These are phyloP conservation scores for Trachelus iudaicus DNA, from an alignment of 2,888 invertebrate genomes.

Conservation along the genomic window DNA sequence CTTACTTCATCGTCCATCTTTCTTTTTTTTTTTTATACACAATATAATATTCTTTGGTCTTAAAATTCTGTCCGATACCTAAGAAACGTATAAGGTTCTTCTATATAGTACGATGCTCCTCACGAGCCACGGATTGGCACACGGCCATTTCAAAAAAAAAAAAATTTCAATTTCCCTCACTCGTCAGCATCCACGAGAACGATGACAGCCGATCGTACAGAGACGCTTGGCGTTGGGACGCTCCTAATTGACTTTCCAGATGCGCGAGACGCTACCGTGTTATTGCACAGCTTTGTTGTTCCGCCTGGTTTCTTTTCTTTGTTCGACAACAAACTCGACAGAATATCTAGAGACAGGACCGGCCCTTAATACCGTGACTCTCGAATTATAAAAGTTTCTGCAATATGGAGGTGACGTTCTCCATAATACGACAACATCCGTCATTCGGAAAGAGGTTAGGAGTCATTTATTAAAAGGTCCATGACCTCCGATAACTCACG, in stretches of 20 bases:
- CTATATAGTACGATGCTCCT: constrained; percentile 12
- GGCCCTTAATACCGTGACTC: neutral
- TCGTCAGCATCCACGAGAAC: neutral
- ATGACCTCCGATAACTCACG: neutral
- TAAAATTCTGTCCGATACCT: constrained; percentile 39
- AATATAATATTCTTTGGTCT: constrained; percentile 60
- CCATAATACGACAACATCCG: neutral
- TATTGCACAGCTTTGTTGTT: neutral
- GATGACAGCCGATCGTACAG: neutral
- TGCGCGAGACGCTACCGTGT: neutral
- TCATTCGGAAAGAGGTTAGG: neutral
- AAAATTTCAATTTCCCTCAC: neutral
- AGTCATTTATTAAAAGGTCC: neutral
- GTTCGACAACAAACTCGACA: neutral
- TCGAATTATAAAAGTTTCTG: constrained; percentile 1
- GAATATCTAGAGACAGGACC: neutral
- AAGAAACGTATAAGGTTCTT: constrained; percentile 27
- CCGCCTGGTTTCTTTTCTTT: neutral
- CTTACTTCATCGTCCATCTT: neutral
- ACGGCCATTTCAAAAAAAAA: neutral
- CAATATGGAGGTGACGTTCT: neutral
- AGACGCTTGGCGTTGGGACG: neutral
- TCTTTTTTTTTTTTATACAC: constrained; percentile 42
- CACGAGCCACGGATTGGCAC: constrained; percentile 23
- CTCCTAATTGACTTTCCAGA: constrained; percentile 4